Conservation (phyloP, 2,888 invertebrate genomes). For the Rhagonycha fulva region DNA sequence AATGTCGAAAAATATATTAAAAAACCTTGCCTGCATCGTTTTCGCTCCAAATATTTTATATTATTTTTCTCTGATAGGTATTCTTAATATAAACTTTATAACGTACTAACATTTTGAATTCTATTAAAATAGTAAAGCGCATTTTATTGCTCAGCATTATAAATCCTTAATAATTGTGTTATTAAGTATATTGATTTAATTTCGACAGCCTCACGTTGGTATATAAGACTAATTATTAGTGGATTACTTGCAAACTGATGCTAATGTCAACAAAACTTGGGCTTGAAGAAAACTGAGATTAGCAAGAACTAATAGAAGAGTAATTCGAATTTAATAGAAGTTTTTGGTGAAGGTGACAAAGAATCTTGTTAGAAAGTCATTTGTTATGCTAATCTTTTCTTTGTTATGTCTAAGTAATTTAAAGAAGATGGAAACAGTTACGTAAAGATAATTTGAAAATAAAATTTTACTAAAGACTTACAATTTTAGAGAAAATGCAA, state of each 20-base stretch:
- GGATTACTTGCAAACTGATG: slow-evolving; percentile 11
- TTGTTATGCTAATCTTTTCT: slow-evolving; percentile 31
- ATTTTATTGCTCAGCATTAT: not conserved
- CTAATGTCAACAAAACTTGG: slow-evolving; percentile 20
- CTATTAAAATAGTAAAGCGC: not conserved
- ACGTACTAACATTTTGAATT: not conserved
- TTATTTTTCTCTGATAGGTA: not conserved
- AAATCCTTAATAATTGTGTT: not conserved
- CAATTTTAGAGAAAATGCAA: slow-evolving; percentile 43
- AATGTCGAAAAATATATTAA: slow-evolving; percentile 34
- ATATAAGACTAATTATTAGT: slow-evolving; percentile 21
- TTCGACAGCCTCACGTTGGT: not conserved
- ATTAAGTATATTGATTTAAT: not conserved
- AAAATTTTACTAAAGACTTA: slow-evolving; percentile 38
- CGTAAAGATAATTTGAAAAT: slow-evolving; percentile 33
- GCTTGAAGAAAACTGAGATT: slow-evolving; percentile 25
- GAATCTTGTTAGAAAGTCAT: slow-evolving; percentile 17
- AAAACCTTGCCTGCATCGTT: slow-evolving; percentile 5
- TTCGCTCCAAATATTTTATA: not conserved
- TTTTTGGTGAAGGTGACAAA: slow-evolving; percentile 26
- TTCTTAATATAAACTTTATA: not conserved
- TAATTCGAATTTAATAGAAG: slow-evolving; percentile 26
- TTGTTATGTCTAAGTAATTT: slow-evolving; percentile 26
- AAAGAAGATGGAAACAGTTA: slow-evolving; percentile 25
- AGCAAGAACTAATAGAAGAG: slow-evolving; percentile 26